Conservation (phyloP, 2,888 invertebrate species). For the Acrobasis repandana region DNA sequence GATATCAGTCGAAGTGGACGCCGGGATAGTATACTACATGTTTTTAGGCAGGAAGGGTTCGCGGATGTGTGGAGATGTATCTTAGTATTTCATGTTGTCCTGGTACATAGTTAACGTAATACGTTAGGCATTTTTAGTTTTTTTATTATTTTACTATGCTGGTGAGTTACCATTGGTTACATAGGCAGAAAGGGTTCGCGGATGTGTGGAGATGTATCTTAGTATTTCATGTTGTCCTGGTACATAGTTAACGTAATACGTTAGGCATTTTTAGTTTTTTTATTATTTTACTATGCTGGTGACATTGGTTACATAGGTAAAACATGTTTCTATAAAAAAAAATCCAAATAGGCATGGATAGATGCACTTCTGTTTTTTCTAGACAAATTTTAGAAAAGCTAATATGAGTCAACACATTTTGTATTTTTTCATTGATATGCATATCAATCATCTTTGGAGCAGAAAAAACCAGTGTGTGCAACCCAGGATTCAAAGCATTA, state of each 20-base stretch:
- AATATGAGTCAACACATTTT: too few species aligned
- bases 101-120: neutral
- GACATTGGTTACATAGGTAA: too few species aligned
- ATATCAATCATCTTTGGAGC: too few species aligned
- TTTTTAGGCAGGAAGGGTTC: constrained; percentile 22
- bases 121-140: neutral
- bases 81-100: constrained; percentile 7
- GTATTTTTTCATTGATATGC: too few species aligned
- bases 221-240: constrained; percentile 9
- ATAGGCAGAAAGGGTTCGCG: constrained; percentile 19
- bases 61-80: neutral
- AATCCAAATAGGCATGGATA: too few species aligned
- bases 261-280: neutral
- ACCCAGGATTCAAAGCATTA: too few species aligned
- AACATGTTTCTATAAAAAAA: too few species aligned
- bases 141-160: neutral
- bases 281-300: too few species aligned
- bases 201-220: neutral
- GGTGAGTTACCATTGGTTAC: too few species aligned
- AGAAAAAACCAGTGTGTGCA: too few species aligned
- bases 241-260: neutral
- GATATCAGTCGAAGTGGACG: constrained; percentile 69
- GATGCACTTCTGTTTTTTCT: too few species aligned
- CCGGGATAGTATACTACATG: constrained; percentile 25
- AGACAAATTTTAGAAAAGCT: too few species aligned